These are phyloP conservation scores for Cheilosia impressa DNA, from an alignment of 2,888 invertebrate genomes.

Conservation along the genomic window DNA sequence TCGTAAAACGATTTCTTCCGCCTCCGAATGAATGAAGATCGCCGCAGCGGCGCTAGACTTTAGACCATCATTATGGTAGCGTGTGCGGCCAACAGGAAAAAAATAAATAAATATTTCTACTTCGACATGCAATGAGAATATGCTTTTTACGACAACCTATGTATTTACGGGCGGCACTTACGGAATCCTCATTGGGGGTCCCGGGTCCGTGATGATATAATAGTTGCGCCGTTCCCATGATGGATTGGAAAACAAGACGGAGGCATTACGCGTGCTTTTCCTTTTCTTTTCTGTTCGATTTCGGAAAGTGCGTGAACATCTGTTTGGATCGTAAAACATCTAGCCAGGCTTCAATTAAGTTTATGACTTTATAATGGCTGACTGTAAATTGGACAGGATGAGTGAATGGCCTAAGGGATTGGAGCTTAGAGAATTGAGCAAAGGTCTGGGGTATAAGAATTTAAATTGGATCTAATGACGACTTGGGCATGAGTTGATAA, in stretches of 20 bases:
- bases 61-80: conserved; percentile 26
- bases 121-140: conserved; percentile 16
- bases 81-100: conserved; percentile 14
- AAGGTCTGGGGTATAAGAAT: conserved; percentile 9
- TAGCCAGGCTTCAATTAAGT: conserved; percentile 32
- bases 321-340: conserved; percentile 29
- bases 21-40: conserved; percentile 31
- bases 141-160: conserved; percentile 27
- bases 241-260: conserved; percentile 10
- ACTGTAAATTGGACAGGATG: conserved; percentile 35
- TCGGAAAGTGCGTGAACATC: conserved; percentile 32
- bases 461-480: conserved; percentile 33
- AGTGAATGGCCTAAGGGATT: background rate
- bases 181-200: conserved; percentile 16
- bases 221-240: conserved; percentile 3
- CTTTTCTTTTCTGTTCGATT: background rate
- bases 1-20: conserved; percentile 47
- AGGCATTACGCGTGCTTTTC: background rate
- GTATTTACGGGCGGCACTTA: conserved; percentile 25
- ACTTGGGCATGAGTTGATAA: conserved; percentile 16
- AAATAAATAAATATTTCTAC: background rate
- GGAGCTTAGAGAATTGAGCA: background rate
- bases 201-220: background rate
- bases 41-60: background rate
- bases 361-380: conserved; percentile 57